These are phyloP conservation scores for Parapristionchus giblindavisi DNA, from an alignment of 2,888 invertebrate species.

Conservation along the genomic window DNA sequence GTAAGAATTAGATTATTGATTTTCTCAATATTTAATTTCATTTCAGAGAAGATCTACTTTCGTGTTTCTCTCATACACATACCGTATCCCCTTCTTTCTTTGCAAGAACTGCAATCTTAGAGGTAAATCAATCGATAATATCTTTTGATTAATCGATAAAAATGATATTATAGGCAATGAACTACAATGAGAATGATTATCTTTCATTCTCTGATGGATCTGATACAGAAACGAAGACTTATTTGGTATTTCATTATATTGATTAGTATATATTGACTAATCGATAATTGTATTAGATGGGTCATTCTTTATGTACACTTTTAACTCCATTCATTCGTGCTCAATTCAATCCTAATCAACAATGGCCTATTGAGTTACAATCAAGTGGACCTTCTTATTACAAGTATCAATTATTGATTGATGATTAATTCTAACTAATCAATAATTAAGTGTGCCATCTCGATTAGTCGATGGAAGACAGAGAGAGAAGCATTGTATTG, in stretches of 20 bases:
- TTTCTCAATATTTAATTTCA: background rate
- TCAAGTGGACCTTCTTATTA: slow-evolving; percentile 26
- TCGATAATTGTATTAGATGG: slow-evolving; percentile 7
- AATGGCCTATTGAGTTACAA: slow-evolving; percentile 28
- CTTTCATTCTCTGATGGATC: slow-evolving; percentile 35
- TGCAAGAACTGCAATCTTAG: slow-evolving; percentile 55
- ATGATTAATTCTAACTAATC: background rate
- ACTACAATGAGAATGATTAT: background rate
- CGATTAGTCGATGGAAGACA: slow-evolving; percentile 29
- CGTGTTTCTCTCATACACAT: slow-evolving; percentile 49
- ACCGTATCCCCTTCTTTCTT: slow-evolving; percentile 54
- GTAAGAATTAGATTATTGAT: slow-evolving; percentile 1
- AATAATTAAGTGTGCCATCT: slow-evolving; percentile 3
- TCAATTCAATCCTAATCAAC: slow-evolving; percentile 19
- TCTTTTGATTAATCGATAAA: background rate
- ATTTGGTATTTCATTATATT: background rate
- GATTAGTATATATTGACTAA: background rate
- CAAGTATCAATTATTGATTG: slow-evolving; percentile 17
- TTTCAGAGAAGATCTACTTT: slow-evolving; percentile 47
- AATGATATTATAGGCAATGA: slow-evolving; percentile 15
- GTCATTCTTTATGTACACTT: slow-evolving; percentile 16
- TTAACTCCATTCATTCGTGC: slow-evolving; percentile 33
- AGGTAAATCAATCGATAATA: slow-evolving; percentile 39
- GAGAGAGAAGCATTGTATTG: slow-evolving; percentile 24
- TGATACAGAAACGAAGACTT: slow-evolving; percentile 11